Conservation (phyloP, 2,797 vertebrate species). For the Oceanodroma leucorhoa region DNA sequence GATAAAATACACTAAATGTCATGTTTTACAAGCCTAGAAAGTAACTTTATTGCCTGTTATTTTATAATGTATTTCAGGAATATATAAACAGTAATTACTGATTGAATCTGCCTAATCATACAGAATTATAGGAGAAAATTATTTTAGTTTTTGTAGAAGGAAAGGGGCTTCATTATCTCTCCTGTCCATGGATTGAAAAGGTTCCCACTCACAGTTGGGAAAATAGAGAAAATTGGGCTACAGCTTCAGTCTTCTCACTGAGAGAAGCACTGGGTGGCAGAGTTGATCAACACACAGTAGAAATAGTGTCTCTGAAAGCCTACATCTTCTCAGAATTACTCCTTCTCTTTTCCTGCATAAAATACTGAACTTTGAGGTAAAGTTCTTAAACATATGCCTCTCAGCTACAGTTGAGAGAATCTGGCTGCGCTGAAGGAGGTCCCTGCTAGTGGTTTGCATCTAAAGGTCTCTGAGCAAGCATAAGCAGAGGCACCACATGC, state of each 20-base stretch:
- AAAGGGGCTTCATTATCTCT: not conserved
- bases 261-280: not conserved
- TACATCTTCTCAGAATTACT: not conserved
- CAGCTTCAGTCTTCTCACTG: not conserved
- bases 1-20: not conserved
- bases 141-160: not conserved
- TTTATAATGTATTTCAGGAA: not conserved
- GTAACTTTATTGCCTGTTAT: not conserved
- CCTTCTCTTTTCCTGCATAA: not conserved
- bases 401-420: not conserved
- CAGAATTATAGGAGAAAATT: not conserved
- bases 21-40: not conserved
- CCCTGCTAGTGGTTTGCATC: not conserved
- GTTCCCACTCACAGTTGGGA: not conserved
- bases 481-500: not conserved
- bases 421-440: not conserved
- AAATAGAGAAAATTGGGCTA: not conserved
- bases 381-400: not conserved
- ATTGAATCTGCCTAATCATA: not conserved
- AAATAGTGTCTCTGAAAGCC: not conserved
- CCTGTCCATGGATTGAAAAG: not conserved
- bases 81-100: not conserved
- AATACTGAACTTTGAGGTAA: not conserved
- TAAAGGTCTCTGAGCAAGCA: not conserved
- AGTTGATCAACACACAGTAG: not conserved